These are phyloP conservation scores for Lepus oiostolus DNA, from an alignment of 2,797 vertebrate genomes.

Conservation along the genomic window DNA sequence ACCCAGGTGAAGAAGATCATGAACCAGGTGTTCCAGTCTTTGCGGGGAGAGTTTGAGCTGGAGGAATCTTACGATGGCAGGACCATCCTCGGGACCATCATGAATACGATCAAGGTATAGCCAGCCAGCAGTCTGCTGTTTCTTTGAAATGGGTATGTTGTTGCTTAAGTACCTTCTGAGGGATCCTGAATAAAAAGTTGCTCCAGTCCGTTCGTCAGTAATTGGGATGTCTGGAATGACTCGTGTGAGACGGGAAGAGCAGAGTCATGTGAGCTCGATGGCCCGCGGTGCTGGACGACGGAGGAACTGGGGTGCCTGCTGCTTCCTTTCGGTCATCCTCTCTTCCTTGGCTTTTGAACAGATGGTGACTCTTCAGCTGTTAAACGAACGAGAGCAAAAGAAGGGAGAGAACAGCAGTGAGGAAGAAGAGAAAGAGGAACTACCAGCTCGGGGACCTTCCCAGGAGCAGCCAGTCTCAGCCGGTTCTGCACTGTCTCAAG, in stretches of 20 bases:
- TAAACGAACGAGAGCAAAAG: constrained; percentile 83
- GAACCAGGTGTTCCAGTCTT: constrained; percentile 96
- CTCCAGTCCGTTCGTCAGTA: neutral
- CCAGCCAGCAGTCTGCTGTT: neutral
- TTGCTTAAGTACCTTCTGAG: neutral
- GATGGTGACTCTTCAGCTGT: constrained; percentile 89
- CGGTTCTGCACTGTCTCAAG: neutral
- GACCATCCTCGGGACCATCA: constrained; percentile 91
- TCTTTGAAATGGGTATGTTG: neutral
- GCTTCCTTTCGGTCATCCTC: neutral
- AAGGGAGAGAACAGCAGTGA: constrained; percentile 62
- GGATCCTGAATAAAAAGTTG: constrained; percentile 20
- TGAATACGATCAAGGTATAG: constrained; percentile 96
- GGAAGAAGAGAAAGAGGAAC: constrained; percentile 68
- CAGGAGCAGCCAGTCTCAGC: neutral
- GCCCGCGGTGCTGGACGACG: neutral
- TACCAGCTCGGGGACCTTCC: neutral
- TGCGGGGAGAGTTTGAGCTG: constrained; percentile 95
- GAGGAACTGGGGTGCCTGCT: neutral
- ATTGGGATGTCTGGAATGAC: neutral
- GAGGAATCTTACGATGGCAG: constrained; percentile 93
- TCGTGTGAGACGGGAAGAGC: constrained; percentile 1
- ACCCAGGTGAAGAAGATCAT: constrained; percentile 97
- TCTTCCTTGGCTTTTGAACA: constrained; percentile 70
- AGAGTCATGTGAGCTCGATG: neutral